Base-by-base conservation (phyloP, 1,140 invertebrate genomes). In the Orchesella cincta region DNA sequence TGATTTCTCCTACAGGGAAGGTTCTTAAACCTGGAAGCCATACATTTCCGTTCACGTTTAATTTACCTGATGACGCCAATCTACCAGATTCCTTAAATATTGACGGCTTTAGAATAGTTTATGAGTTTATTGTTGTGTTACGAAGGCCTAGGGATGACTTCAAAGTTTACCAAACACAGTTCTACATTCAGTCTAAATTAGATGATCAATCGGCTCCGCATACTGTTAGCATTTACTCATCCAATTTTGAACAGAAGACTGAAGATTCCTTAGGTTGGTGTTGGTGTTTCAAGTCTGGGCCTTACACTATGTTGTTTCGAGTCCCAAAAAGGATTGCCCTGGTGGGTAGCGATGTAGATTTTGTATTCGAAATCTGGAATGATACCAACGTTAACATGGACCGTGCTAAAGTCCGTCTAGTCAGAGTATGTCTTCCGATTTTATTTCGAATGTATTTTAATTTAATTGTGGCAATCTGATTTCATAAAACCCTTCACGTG, bases 141-240 rank as follows among this genome's bases (percentile, higher is more conserved):
- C 36, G 39, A 39, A 8, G 71, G 29, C 71, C 71, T 5, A 3
- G 71, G 20, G 71, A 73, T 51, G 71, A 73, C 26, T 73, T 39
- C 23, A 73, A 73, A 51, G 28, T 73, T 73, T 73, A 73, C 23
- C 71, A 73, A 46, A 73, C 71, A 46, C 71, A 34, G 46, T 73
- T 73, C 46, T 73, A 73, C 29, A 28, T 73, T 51, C 34, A 36
- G 36, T 26, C 34, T 8, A 51, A n/a, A 18, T 28, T 51, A 3
- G 23, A 31, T 16, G 62, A 67, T 12, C 12, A 18, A 31, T 31
- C 62, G 14, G 31, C 62, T 31, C 33, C 62, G 3, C 8, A 31
- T 5, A 33, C 62, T 3, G 33, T 67, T 8, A 5, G 26, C 12
- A 67, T 31, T 8, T 67, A 67, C n/a, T 67, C 31, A n/a, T 31